Conservation (phyloP, 2,888 invertebrate species). For the Horisme vitalbata region DNA sequence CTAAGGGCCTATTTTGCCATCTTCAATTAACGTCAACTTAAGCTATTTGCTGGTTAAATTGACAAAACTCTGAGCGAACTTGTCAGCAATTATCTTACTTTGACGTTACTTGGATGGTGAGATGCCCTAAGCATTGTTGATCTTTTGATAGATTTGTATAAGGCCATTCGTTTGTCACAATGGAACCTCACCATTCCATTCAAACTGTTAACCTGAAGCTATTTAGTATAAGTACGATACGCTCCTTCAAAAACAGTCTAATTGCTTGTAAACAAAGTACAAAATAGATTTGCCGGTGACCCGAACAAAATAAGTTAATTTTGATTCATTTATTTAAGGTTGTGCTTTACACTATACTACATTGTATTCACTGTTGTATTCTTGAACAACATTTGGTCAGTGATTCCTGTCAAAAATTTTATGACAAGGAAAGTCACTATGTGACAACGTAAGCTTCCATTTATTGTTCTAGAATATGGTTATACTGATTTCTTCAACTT, state of each 20-base stretch:
- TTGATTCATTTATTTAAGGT: conserved; percentile 38
- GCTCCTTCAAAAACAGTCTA: conserved; percentile 30
- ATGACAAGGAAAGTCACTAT: no score
- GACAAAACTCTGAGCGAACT: no score
- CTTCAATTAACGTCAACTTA: no score
- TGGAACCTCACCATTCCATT: conserved; percentile 13
- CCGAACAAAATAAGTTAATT: conserved; percentile 27
- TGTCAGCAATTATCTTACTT: no score
- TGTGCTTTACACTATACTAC: conserved; percentile 57
- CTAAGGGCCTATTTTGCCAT: no score
- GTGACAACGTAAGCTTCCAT: no score
- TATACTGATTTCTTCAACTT: conserved; percentile 40
- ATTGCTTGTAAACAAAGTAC: conserved; percentile 70
- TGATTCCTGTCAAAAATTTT: no score
- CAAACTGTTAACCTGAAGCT: conserved; percentile 10
- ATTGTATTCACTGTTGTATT: conserved; percentile 47
- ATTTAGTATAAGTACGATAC: conserved; percentile 6
- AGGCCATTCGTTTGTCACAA: background rate
- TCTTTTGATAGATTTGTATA: no score
- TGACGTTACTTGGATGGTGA: no score
- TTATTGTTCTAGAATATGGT: no score
- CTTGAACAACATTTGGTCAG: conserved; percentile 37
- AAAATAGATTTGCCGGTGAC: conserved; percentile 51
- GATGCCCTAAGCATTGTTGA: no score
- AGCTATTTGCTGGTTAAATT: no score